Percentiles rank a stretch among this genome's conserved stretches.
phyloP scores from a whole-genome alignment of 2,797 vertebrate genomes.

The Chelidonichthys spinosus region DNA sequence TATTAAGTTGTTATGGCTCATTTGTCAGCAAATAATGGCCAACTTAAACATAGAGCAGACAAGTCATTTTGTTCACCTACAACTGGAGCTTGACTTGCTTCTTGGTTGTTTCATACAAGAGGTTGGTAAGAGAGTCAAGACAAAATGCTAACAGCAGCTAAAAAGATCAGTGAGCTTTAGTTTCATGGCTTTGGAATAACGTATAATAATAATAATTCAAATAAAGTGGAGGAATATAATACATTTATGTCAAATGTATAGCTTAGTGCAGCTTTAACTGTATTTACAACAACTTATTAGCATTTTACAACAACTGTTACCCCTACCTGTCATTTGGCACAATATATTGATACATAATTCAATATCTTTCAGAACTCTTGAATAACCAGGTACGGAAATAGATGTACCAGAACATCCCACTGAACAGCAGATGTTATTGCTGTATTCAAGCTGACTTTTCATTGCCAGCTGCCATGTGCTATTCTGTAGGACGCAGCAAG shows the following conservation, averaged over 20 bases:
- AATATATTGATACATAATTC: conserved; percentile 40
- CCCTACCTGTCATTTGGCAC: conserved; percentile 72
- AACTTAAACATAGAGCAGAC: conserved; percentile 29
- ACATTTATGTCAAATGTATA: conserved; percentile 22
- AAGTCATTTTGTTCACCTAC: conserved; percentile 48
- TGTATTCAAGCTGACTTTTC: conserved; percentile 30
- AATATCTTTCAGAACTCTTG: conserved; percentile 35
- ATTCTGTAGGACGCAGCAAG: conserved; percentile 42
- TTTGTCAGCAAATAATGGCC: conserved; percentile 34
- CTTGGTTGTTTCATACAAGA: not conserved
- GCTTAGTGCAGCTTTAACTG: conserved; percentile 5
- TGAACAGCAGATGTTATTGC: conserved; percentile 23
- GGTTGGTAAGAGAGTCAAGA: conserved; percentile 10
- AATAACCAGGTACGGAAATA: conserved; percentile 30
- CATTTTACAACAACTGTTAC: conserved; percentile 40
- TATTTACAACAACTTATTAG: conserved; percentile 26
- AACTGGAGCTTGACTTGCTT: not conserved
- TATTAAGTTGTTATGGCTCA: conserved; percentile 59
- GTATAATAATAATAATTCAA: no score
- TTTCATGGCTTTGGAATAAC: conserved; percentile 20
- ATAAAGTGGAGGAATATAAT: conserved; percentile 6
- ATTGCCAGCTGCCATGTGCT: conserved; percentile 21
- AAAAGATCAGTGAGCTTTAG: conserved; percentile 27
- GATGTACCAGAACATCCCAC: conserved; percentile 27
- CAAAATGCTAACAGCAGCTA: conserved; percentile 16